Percentiles rank a stretch among this genome's conserved stretches.
Conservation (phyloP, 2,888 invertebrate species). For the Hypercompe scribonia region DNA sequence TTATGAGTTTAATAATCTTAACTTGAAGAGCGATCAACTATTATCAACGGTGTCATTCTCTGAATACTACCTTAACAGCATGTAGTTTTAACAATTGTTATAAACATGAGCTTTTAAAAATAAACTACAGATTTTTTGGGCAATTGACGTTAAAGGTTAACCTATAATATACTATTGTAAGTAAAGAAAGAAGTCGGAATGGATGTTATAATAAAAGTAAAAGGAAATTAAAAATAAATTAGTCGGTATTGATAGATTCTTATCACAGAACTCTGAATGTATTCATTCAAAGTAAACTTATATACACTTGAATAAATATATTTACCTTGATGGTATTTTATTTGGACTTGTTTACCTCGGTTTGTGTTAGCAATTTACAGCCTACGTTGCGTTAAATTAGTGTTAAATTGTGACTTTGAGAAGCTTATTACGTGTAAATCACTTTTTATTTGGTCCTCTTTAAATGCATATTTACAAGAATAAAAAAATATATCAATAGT, state of each 20-base stretch:
- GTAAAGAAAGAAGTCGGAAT: too few relatives aligned
- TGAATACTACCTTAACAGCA: neutral
- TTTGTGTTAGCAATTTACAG: neutral
- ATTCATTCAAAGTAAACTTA: neutral
- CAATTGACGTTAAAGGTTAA: neutral
- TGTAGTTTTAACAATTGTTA: neutral
- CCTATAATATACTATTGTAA: too few relatives aligned
- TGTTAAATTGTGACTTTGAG: neutral
- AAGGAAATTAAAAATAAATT: neutral
- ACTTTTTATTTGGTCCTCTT: neutral
- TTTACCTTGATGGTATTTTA: neutral
- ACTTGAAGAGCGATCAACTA: neutral
- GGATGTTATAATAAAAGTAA: too few relatives aligned
- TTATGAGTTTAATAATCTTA: neutral
- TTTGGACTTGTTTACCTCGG: neutral
- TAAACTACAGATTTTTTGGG: neutral
- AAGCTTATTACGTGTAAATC: neutral
- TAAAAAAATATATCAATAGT: neutral
- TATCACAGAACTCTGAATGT: neutral
- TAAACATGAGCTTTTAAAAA: neutral
- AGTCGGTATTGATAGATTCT: neutral
- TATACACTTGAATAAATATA: neutral
- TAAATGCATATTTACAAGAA: neutral
- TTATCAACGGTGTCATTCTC: neutral
- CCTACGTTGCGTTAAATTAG: conserved; percentile 4